Base-by-base conservation (phyloP, 2,888 invertebrate species). In the Poecilus cupreus region DNA sequence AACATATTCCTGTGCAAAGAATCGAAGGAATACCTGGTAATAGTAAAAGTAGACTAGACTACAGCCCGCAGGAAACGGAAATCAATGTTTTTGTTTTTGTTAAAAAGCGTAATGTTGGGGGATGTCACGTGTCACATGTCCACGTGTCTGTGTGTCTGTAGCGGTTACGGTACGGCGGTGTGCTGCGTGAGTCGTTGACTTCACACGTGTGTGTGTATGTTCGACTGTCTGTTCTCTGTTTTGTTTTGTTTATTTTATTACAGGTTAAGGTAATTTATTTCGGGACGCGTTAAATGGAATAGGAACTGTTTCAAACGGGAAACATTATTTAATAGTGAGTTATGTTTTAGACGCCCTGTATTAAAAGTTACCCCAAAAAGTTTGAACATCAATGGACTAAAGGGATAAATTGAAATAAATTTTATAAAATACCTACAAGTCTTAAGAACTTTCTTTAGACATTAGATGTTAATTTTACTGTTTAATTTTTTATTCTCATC, bases 51-150 rank as follows among this genome's bases (percentile, higher is more conserved):
- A n/a, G n/a, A n/a, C n/a, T n/a, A n/a, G 18, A 11, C 10, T 3
- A n/a, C 64, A 37, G 37, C 4, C 22, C 10, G 32, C 64, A 68
- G 64, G 64, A 68, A 68, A 37, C 64, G 64, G 64, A 68, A 68
- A 68, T 68, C 64, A 32, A 68, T 68, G 64, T 68, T 68, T 68
- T 68, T 68, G 64, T 68, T 68, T 68, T 68, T 37, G 64, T 68
- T 37, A 68, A 68, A 49, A 68, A 68, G 64, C 37, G 64, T 68
- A 68, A 68, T 68, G 37, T 18, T 32, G 37, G 32, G 64, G 37
- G 64, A 68, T 68, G 64, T 68, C 64, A 68, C 64, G 64, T 68
- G 64, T 68, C 37, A 0, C 16, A 10, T 51, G 51, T 51, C 51
- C 13, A 32, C 32, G 18, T 68, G 64, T 39, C 64, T 32, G 32